Conservation (phyloP, 2,113 vertebrate genomes). For the Rhizomys pruinosus region DNA sequence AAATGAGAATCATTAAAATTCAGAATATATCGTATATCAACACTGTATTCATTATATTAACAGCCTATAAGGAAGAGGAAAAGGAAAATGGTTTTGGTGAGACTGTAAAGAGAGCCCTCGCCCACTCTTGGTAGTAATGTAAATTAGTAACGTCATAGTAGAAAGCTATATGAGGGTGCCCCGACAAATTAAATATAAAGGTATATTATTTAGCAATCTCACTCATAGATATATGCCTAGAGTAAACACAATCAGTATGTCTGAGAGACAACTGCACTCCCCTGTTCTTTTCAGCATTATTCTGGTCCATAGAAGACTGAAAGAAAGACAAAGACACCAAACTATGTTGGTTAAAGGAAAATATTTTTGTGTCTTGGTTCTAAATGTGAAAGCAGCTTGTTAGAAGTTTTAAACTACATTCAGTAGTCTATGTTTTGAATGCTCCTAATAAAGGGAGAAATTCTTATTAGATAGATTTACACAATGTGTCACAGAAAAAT, state of each 20-base stretch:
- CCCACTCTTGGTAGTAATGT: background rate
- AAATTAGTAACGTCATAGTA: background rate
- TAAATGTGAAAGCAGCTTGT: background rate
- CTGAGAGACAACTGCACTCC: background rate
- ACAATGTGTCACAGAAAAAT: background rate
- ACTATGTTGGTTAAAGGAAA: background rate
- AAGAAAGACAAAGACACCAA: background rate
- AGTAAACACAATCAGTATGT: background rate
- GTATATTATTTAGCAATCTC: background rate
- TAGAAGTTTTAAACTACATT: background rate
- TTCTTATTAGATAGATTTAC: background rate
- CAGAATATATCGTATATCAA: background rate
- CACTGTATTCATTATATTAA: constrained; percentile 30
- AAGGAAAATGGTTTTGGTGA: background rate
- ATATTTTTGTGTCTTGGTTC: background rate
- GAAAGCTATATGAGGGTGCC: background rate
- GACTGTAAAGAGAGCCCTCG: no score
- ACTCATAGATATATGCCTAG: background rate
- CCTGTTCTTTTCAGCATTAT: background rate
- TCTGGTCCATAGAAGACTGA: background rate
- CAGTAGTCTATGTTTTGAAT: background rate
- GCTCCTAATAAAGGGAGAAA: background rate
- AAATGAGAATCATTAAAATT: background rate
- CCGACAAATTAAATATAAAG: background rate
- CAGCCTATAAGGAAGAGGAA: background rate